Evolutionary conservation across 2,113 vertebrate genomes (phyloP).

Genomic region (Mustela lutreola): DNA sequence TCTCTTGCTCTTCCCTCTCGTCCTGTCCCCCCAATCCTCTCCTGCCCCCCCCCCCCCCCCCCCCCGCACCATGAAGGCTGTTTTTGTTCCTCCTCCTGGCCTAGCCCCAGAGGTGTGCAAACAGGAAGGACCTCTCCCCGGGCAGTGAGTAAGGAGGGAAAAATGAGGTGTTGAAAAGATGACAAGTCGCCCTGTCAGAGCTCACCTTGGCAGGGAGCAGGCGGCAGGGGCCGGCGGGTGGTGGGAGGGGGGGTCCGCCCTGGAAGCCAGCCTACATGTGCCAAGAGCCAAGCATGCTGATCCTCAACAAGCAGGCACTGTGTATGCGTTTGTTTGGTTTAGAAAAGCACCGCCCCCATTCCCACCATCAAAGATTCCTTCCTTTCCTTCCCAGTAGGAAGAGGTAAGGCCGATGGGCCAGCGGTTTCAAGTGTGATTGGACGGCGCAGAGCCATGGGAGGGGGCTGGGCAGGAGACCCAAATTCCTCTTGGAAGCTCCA

Average conservation of each 20-base stretch:
- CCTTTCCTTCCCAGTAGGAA: constrained; percentile 77
- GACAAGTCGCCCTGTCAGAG: constrained; percentile 82
- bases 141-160: constrained; percentile 78
- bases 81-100: constrained; percentile 82
- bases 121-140: constrained; percentile 85
- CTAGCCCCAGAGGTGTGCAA: constrained; percentile 84
- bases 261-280: constrained; percentile 52
- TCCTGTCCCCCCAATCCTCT: not conserved
- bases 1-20: constrained; percentile 17
- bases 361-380: constrained; percentile 83
- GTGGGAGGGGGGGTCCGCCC: not conserved
- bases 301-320: constrained; percentile 62
- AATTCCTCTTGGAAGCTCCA: constrained; percentile 16
- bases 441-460: not conserved
- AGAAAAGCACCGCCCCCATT: constrained; percentile 69
- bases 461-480: not conserved
- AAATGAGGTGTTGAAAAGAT: constrained; percentile 89
- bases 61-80: constrained; percentile 60
- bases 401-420: constrained; percentile 69
- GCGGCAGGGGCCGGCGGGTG: constrained; percentile 56
- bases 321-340: constrained; percentile 79
- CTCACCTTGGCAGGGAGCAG: constrained; percentile 83
- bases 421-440: constrained; percentile 70
- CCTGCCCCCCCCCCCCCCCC: constrained; percentile 64
- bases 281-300: constrained; percentile 28